Evolutionary conservation across 2,113 vertebrate genomes (phyloP).

Genomic region (Takifugu bimaculatus): DNA sequence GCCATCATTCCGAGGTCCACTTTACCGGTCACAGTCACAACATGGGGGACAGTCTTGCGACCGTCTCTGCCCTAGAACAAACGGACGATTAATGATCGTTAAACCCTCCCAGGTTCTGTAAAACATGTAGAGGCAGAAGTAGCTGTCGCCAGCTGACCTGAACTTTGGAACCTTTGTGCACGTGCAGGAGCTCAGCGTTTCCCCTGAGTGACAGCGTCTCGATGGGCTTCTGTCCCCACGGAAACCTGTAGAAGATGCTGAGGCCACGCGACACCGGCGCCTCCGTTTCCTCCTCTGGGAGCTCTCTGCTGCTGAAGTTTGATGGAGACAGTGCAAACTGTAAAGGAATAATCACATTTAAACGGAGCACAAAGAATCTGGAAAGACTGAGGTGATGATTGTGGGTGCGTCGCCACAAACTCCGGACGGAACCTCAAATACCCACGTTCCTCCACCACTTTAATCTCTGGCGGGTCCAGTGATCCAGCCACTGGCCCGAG

Average conservation of each 20-base stretch:
- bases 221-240: constrained; percentile 87
- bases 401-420: too few species aligned
- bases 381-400: too few species aligned
- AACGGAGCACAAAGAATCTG: neutral
- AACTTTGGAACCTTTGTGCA: constrained; percentile 73
- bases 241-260: constrained; percentile 82
- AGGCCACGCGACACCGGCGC: constrained; percentile 74
- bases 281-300: constrained; percentile 65
- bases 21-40: constrained; percentile 81
- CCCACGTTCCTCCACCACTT: constrained; percentile 96
- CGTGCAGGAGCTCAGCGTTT: constrained; percentile 77
- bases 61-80: constrained; percentile 80
- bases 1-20: constrained; percentile 84
- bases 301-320: constrained; percentile 82
- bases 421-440: neutral
- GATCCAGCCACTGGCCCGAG: constrained; percentile 93
- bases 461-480: constrained; percentile 89
- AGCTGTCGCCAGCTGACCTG: constrained; percentile 62
- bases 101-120: neutral
- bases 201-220: constrained; percentile 84
- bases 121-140: neutral
- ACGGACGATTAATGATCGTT: too few species aligned
- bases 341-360: constrained; percentile 5
- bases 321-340: constrained; percentile 89
- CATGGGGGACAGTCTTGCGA: constrained; percentile 80